Evolutionary conservation across 2,113 vertebrate genomes (phyloP).

Genomic region (Caretta caretta): DNA sequence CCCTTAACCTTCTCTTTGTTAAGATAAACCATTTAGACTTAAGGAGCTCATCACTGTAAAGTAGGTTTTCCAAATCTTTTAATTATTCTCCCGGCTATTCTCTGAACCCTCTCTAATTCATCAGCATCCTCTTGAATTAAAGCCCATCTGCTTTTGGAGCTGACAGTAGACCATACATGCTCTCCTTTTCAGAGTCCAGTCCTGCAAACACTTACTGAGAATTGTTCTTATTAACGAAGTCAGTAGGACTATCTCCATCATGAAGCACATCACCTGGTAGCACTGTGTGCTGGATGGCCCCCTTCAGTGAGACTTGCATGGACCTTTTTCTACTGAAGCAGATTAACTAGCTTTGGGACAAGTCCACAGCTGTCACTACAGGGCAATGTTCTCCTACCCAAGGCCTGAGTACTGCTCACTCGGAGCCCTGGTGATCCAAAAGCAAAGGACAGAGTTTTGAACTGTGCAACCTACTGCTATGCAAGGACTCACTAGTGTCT

Average conservation of each 20-base stretch:
- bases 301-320: not conserved
- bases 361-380: not conserved
- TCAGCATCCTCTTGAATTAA: not conserved
- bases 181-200: not conserved
- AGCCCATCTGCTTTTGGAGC: not conserved
- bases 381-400: rapidly evolving
- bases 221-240: not conserved
- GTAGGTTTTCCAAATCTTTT: not conserved
- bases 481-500: rapidly evolving
- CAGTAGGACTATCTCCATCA: rapidly evolving
- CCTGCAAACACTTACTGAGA: not conserved
- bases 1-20: not conserved
- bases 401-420: rapidly evolving
- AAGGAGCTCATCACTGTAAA: not conserved
- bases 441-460: not conserved
- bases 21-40: not conserved
- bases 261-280: not conserved
- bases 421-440: rapidly evolving
- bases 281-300: not conserved
- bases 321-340: not conserved
- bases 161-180: rapidly evolving
- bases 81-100: not conserved
- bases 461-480: not conserved
- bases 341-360: rapidly evolving
- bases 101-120: not conserved